A percentile compares a stretch with the other conserved stretches of the same genome.
Evolutionary conservation across 2,888 invertebrate genomes (phyloP).

Genomic region (Drymonia ruficornis): DNA sequence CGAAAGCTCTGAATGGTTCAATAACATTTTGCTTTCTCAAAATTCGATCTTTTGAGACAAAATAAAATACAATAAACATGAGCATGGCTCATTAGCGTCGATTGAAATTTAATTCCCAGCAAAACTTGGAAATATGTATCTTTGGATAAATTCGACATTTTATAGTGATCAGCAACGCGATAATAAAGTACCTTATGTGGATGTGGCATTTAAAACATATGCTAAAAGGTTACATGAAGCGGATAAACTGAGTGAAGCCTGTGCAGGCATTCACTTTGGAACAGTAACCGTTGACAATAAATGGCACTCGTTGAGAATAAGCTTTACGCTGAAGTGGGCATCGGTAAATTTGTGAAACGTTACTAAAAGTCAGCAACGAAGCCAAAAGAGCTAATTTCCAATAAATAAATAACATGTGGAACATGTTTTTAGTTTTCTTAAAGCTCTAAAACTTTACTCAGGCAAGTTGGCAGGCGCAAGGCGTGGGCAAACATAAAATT

Average conservation of each 20-base stretch:
- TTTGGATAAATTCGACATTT: constrained; percentile 28
- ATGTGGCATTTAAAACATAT: constrained; percentile 35
- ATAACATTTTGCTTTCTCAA: constrained; percentile 8
- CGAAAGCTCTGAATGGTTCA: constrained; percentile 14
- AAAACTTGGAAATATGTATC: constrained; percentile 22
- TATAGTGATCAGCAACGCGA: constrained; percentile 43
- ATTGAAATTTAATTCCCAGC: constrained; percentile 15
- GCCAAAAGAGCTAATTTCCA: too few relatives aligned
- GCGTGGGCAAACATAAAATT: constrained; percentile 35
- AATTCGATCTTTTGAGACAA: constrained; percentile 17
- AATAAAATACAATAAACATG: constrained; percentile 17
- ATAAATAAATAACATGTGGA: too few relatives aligned
- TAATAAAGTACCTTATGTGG: constrained; percentile 38
- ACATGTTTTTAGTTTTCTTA: too few relatives aligned
- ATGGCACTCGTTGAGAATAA: constrained; percentile 32
- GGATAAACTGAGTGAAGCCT: constrained; percentile 33
- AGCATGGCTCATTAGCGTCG: constrained; percentile 14
- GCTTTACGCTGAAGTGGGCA: constrained; percentile 35
- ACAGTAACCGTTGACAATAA: constrained; percentile 38
- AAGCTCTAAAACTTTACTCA: neutral
- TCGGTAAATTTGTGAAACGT: neutral
- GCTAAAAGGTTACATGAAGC: constrained; percentile 36
- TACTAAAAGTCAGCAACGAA: neutral
- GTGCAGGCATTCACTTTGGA: constrained; percentile 37
- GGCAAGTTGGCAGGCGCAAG: neutral